Evolutionary conservation across 2,113 vertebrate species (phyloP).

Genomic region (Cynocephalus volans): DNA sequence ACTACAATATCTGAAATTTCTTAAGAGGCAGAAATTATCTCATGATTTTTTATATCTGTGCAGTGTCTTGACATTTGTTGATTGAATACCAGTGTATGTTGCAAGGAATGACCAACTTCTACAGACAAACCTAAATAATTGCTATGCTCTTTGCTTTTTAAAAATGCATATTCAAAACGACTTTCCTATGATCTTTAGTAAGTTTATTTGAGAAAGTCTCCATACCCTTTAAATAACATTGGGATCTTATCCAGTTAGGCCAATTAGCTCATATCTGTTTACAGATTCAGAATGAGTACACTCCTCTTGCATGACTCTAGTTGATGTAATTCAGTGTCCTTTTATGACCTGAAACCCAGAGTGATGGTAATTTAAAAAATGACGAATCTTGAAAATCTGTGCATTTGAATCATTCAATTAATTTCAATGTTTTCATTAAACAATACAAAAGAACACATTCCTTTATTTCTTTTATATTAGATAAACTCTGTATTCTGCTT

Average conservation of each 20-base stretch:
- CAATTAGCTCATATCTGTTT: conserved; percentile 67
- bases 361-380: conserved; percentile 54
- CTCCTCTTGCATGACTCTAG: conserved; percentile 70
- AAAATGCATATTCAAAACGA: conserved; percentile 42
- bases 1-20: not conserved
- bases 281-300: conserved; percentile 75
- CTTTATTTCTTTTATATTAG: conserved; percentile 54
- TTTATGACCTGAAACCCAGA: conserved; percentile 73
- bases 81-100: not conserved
- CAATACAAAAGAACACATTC: conserved; percentile 14
- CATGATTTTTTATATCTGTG: not conserved
- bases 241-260: not conserved
- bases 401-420: conserved; percentile 35
- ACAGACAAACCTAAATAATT: not conserved
- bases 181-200: conserved; percentile 75
- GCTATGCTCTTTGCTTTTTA: not conserved
- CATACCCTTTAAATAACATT: conserved; percentile 51
- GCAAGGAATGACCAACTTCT: not conserved
- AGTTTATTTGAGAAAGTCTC: conserved; percentile 78
- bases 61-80: not conserved
- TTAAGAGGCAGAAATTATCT: not conserved
- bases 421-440: not conserved
- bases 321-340: conserved; percentile 80
- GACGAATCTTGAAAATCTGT: not conserved
- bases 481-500: not conserved